These are phyloP conservation scores for Pyrgus malvae DNA, from an alignment of 2,888 invertebrate species.

Conservation along the genomic window DNA sequence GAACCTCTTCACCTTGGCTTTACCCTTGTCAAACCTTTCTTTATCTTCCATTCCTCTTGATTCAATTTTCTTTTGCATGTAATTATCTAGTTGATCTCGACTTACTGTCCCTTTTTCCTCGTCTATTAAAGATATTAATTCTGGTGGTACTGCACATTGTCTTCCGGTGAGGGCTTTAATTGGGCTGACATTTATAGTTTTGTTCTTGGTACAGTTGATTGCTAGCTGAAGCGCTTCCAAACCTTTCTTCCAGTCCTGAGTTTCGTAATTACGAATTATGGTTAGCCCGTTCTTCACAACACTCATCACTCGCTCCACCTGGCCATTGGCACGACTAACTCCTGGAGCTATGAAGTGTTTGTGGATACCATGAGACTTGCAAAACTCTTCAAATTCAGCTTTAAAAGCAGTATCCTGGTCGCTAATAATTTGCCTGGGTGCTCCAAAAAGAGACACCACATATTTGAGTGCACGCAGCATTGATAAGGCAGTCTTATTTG, in stretches of 20 bases:
- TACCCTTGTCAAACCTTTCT: neutral
- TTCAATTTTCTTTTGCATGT: neutral
- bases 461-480: neutral
- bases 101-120: neutral
- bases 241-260: constrained; percentile 3
- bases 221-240: constrained; percentile 27
- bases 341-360: constrained; percentile 27
- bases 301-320: neutral
- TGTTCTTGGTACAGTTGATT: neutral
- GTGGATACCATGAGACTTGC: neutral
- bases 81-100: neutral
- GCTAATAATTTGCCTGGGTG: neutral
- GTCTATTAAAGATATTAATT: neutral
- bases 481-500: neutral
- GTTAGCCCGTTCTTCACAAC: constrained; percentile 16
- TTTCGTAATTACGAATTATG: neutral
- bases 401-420: too few species aligned
- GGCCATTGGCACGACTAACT: neutral
- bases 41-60: neutral
- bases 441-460: neutral
- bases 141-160: neutral
- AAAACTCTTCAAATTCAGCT: neutral
- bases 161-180: neutral
- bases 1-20: neutral
- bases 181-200: neutral